These are phyloP conservation scores for Threskiornis aethiopicus DNA, from an alignment of 2,797 vertebrate genomes.

Conservation along the genomic window DNA sequence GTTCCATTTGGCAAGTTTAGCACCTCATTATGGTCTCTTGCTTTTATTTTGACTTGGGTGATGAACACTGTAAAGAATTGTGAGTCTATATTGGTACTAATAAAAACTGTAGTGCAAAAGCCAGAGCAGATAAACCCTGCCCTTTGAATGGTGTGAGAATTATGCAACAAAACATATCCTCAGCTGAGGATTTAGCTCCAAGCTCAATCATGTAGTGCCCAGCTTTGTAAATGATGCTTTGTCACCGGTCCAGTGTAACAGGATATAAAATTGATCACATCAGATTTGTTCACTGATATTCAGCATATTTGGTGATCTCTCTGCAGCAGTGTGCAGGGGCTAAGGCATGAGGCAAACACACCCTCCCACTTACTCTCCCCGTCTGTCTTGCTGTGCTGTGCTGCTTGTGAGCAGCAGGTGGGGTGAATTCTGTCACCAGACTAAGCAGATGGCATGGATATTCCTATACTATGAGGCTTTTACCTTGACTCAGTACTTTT, in stretches of 20 bases:
- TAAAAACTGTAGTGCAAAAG: neutral
- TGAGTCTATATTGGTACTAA: neutral
- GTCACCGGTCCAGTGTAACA: neutral
- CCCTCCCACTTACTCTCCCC: neutral
- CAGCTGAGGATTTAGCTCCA: neutral
- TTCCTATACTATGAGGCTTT: neutral
- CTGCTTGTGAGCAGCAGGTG: neutral
- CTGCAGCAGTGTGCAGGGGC: neutral
- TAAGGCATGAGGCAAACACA: neutral
- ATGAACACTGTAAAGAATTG: neutral
- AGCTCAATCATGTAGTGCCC: neutral
- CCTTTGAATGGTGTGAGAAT: neutral
- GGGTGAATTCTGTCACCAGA: neutral
- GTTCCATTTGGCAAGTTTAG: neutral
- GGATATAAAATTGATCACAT: neutral
- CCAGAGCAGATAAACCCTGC: neutral
- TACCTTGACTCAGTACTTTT: neutral
- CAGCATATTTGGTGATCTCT: fast-evolving
- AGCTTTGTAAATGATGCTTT: neutral
- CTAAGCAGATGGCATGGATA: neutral
- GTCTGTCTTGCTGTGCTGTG: neutral
- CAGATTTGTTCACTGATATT: neutral
- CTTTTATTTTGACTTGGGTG: neutral
- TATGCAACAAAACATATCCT: neutral
- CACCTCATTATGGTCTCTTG: neutral